phyloP scores from a whole-genome alignment of 2,113 vertebrate genomes.

The Carollia perspicillata region DNA sequence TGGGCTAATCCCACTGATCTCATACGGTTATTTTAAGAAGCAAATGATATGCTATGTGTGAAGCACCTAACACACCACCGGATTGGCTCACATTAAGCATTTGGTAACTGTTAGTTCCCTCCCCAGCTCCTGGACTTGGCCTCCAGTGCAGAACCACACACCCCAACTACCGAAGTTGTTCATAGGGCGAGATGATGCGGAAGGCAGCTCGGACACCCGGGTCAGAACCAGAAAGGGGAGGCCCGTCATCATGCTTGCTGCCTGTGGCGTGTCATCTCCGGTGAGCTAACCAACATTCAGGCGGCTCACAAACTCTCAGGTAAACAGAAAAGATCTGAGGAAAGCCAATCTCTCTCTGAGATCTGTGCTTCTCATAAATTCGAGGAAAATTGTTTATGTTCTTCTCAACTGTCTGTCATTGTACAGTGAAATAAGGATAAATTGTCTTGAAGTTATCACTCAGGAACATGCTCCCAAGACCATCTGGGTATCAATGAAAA shows the following conservation, averaged over 20 bases:
- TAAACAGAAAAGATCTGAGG: not conserved
- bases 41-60: not conserved
- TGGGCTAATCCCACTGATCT: not conserved
- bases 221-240: conserved; percentile 19
- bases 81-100: not conserved
- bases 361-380: not conserved
- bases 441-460: not conserved
- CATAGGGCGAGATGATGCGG: not conserved
- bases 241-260: not conserved
- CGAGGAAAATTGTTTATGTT: not conserved
- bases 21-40: not conserved
- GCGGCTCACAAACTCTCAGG: not conserved
- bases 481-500: not conserved
- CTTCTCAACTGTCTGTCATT: not conserved
- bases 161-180: not conserved
- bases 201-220: not conserved
- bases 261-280: not conserved
- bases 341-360: not conserved
- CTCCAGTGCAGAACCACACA: not conserved
- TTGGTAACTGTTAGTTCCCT: not conserved
- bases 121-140: not conserved
- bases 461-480: not conserved
- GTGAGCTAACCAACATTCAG: not conserved
- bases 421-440: not conserved
- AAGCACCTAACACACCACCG: not conserved